phyloP scores from a whole-genome alignment of 2,113 vertebrate genomes.

The Delphinapterus leucas region DNA sequence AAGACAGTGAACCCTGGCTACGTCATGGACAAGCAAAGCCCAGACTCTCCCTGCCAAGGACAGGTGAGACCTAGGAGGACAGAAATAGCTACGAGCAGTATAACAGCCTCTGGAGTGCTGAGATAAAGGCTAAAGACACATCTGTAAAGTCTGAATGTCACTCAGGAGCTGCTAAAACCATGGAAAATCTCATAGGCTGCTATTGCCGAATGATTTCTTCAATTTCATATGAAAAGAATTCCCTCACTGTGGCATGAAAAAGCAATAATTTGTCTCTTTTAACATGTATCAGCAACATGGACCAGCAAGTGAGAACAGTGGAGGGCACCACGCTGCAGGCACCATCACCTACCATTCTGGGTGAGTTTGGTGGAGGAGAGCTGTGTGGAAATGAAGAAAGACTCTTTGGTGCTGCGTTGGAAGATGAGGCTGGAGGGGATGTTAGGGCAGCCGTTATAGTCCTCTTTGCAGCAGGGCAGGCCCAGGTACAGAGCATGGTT shows the following conservation, averaged over 20 bases:
- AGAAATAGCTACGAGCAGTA: background rate
- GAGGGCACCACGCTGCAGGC: background rate
- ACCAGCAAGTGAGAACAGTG: background rate
- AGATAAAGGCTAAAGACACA: background rate
- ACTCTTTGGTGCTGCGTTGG: slow-evolving; percentile 96
- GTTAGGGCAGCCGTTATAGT: slow-evolving; percentile 94
- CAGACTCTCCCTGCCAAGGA: background rate
- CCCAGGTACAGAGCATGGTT: slow-evolving; percentile 96
- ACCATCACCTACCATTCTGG: slow-evolving; percentile 89
- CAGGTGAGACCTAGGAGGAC: background rate
- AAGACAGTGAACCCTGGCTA: background rate
- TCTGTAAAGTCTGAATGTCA: background rate
- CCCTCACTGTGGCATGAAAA: background rate
- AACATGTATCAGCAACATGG: background rate
- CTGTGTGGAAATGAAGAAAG: slow-evolving; percentile 94
- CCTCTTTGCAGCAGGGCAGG: slow-evolving; percentile 96
- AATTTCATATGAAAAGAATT: background rate
- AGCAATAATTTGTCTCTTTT: background rate
- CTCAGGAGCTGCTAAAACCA: background rate
- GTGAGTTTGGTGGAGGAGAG: slow-evolving; percentile 98
- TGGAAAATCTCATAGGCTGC: background rate
- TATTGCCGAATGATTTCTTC: background rate
- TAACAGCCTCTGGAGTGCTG: background rate
- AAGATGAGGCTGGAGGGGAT: slow-evolving; percentile 95
- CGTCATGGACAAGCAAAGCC: background rate